These are phyloP conservation scores for Drosophila sulfurigaster DNA, from an alignment of 1,140 invertebrate genomes.

Conservation along the genomic window DNA sequence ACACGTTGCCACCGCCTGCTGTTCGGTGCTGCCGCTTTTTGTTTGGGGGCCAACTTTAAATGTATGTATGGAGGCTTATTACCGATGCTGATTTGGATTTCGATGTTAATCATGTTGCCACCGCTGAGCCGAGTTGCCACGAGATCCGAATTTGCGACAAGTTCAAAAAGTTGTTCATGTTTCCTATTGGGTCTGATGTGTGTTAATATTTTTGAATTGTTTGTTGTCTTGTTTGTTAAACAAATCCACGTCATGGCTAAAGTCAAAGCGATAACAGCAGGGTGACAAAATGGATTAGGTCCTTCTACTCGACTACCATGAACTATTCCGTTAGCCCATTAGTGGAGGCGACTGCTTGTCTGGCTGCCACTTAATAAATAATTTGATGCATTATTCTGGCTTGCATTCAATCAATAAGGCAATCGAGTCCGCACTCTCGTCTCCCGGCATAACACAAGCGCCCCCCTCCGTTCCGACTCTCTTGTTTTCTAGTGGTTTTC, in stretches of 20 bases:
- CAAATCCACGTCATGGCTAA: conserved; percentile 73
- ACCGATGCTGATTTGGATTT: conserved; percentile 50
- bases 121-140: not conserved
- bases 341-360: conserved; percentile 66
- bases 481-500: conserved; percentile 73
- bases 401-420: conserved; percentile 76
- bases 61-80: conserved; percentile 76
- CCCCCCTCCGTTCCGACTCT: not conserved
- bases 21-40: conserved; percentile 1
- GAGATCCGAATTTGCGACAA: conserved; percentile 66
- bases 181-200: conserved; percentile 47
- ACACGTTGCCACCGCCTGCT: conserved; percentile 33
- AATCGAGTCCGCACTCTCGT: conserved; percentile 22
- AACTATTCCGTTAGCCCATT: conserved; percentile 64
- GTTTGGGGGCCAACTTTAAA: conserved; percentile 45
- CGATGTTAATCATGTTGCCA: conserved; percentile 10
- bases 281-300: too few relatives aligned
- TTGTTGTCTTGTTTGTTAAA: conserved; percentile 73
- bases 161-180: conserved; percentile 73
- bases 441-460: not conserved
- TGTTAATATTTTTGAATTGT: conserved; percentile 63
- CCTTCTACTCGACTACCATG: not conserved
- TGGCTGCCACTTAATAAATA: conserved; percentile 78
- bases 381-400: conserved; percentile 77
- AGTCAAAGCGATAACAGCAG: conserved; percentile 54